Evolutionary conservation across 2,888 invertebrate species (phyloP).

Genomic region (Dryomyza anilis): DNA sequence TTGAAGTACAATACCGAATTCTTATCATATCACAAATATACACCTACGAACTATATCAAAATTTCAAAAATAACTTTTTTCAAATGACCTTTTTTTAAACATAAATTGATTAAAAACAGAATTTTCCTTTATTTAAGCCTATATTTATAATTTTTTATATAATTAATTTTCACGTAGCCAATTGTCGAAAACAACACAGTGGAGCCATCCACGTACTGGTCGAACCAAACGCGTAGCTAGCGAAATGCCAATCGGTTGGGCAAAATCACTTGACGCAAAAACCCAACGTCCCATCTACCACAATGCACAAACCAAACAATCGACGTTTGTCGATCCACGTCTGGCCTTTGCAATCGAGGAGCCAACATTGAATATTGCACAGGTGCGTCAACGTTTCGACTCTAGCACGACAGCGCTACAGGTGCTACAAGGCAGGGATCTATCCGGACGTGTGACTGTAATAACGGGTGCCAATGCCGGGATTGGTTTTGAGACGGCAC

Average conservation of each 20-base stretch:
- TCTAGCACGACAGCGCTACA: slow-evolving; percentile 79
- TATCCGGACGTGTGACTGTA: slow-evolving; percentile 81
- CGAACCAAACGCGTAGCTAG: slow-evolving; percentile 79
- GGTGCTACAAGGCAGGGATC: slow-evolving; percentile 83
- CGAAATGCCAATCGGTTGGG: slow-evolving; percentile 90
- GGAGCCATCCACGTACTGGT: slow-evolving; percentile 91
- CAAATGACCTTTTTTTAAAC: too few species aligned
- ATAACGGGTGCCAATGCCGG: slow-evolving; percentile 92
- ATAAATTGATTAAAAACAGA: too few species aligned
- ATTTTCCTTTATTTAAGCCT: too few species aligned
- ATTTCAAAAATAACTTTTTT: too few species aligned
- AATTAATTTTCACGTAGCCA: too few species aligned
- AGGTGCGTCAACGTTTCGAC: slow-evolving; percentile 86
- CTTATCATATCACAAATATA: too few species aligned
- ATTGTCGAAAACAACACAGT: slow-evolving; percentile 79
- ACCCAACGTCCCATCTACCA: slow-evolving; percentile 76
- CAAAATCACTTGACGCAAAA: slow-evolving; percentile 73
- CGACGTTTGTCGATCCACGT: slow-evolving; percentile 86
- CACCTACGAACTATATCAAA: too few species aligned
- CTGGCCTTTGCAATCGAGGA: slow-evolving; percentile 90
- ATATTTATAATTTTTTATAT: too few species aligned
- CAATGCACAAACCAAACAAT: slow-evolving; percentile 70
- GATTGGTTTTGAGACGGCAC: slow-evolving; percentile 92
- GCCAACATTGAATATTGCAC: slow-evolving; percentile 68
- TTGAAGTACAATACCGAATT: too few species aligned